Percentiles rank a stretch among this genome's conserved stretches.
phyloP scores from a whole-genome alignment of 2,113 vertebrate genomes.

The Smithornis capensis region DNA sequence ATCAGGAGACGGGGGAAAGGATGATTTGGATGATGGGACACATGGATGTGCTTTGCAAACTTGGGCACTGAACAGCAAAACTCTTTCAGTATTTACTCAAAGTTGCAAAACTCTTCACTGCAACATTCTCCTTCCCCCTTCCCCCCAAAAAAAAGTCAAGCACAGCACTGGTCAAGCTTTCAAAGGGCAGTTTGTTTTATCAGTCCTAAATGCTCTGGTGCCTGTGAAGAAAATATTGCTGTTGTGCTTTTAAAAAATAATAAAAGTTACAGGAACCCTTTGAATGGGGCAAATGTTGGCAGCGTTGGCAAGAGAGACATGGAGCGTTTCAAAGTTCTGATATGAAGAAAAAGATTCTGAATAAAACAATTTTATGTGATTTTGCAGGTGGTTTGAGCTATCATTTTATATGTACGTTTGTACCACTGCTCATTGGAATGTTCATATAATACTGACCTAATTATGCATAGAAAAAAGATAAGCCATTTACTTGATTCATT shows the following conservation, averaged over 20 bases:
- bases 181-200: slow-evolving; percentile 61
- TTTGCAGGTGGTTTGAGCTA: slow-evolving; percentile 88
- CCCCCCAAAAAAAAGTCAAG: neutral
- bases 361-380: slow-evolving; percentile 87
- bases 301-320: slow-evolving; percentile 76
- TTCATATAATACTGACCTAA: slow-evolving; percentile 88
- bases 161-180: slow-evolving; percentile 54
- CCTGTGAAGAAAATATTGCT: slow-evolving; percentile 65
- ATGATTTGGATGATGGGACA: neutral
- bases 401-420: slow-evolving; percentile 87
- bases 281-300: slow-evolving; percentile 77
- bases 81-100: neutral
- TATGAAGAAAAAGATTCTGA: slow-evolving; percentile 81
- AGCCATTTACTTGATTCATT: slow-evolving; percentile 88
- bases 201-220: slow-evolving; percentile 35
- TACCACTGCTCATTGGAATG: slow-evolving; percentile 86
- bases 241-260: slow-evolving; percentile 64
- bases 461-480: slow-evolving; percentile 87
- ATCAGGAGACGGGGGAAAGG: neutral
- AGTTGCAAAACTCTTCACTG: slow-evolving; percentile 62
- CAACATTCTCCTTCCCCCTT: slow-evolving; percentile 25
- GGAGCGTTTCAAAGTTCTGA: slow-evolving; percentile 81
- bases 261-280: slow-evolving; percentile 74
- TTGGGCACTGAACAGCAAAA: neutral
- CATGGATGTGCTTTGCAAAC: neutral